Evolutionary conservation across 2,888 invertebrate genomes (phyloP).

Genomic region (Thecophora atra): DNA sequence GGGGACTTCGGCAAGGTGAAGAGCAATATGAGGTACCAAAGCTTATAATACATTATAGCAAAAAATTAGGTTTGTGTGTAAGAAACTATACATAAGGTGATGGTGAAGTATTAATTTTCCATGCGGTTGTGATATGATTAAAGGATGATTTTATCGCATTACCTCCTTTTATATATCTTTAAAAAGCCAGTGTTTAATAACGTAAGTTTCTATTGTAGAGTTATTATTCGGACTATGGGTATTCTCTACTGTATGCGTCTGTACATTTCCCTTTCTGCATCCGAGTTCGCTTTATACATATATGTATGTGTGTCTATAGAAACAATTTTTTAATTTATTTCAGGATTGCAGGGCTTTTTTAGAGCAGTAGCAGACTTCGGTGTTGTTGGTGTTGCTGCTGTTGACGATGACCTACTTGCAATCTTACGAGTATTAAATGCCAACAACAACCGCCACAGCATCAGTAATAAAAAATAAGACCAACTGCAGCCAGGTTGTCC

Average conservation of each 20-base stretch:
- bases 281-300: no score
- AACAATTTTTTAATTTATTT: not conserved
- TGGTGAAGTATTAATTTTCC: no score
- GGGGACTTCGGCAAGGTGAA: no score
- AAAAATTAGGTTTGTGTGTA: no score
- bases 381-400: slow-evolving; percentile 22
- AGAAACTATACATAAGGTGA: no score
- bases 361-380: not conserved
- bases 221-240: not conserved
- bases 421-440: slow-evolving; percentile 38
- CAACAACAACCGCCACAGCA: slow-evolving; percentile 16
- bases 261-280: not conserved
- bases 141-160: not conserved
- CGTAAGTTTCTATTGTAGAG: not conserved
- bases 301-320: not conserved
- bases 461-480: not conserved
- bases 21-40: no score
- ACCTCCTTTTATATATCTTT: no score
- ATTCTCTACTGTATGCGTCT: not conserved
- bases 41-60: no score
- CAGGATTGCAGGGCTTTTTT: not conserved
- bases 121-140: not conserved
- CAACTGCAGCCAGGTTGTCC: not conserved
- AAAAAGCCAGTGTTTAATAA: not conserved
- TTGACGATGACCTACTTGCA: slow-evolving; percentile 42